Percentiles rank a stretch among this genome's conserved stretches.
These are phyloP conservation scores for Phodopus roborovskii DNA, from an alignment of 2,113 vertebrate genomes.

Conservation along the genomic window DNA sequence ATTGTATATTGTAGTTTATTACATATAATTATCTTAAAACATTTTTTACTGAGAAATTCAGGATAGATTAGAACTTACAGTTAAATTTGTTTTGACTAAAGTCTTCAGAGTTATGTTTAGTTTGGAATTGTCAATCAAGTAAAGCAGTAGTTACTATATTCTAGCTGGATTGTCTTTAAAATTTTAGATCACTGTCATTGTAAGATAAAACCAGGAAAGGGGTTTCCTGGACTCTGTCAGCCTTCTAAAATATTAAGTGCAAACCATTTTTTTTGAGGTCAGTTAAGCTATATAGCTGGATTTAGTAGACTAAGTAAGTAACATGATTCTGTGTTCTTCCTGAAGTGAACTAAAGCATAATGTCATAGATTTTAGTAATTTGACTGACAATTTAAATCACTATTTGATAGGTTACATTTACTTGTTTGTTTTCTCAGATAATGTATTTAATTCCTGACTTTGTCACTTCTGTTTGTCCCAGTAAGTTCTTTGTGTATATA, in stretches of 20 bases:
- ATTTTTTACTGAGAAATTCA: background rate
- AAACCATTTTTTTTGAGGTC: background rate
- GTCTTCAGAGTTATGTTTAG: constrained; percentile 20
- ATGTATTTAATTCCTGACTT: background rate
- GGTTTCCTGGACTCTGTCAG: background rate
- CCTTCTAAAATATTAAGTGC: background rate
- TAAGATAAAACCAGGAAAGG: background rate
- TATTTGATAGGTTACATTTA: constrained; percentile 22
- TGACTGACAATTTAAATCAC: background rate
- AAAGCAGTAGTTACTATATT: background rate
- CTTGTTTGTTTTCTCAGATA: constrained; percentile 32
- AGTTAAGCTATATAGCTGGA: constrained; percentile 25
- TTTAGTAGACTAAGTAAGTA: background rate
- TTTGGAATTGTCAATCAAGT: constrained; percentile 7
- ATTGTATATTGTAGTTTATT: constrained; percentile 22
- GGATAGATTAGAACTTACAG: background rate
- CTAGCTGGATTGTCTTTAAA: background rate
- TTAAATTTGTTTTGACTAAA: constrained; percentile 13
- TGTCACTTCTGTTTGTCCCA: background rate
- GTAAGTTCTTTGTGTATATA: constrained; percentile 9
- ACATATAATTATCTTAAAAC: constrained; percentile 2
- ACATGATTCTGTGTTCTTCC: background rate
- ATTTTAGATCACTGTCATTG: background rate
- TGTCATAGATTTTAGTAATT: constrained; percentile 2
- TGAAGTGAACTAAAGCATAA: background rate